These are phyloP conservation scores for Brachynemurus nebulosus DNA, from an alignment of 2,888 invertebrate species.

Conservation along the genomic window DNA sequence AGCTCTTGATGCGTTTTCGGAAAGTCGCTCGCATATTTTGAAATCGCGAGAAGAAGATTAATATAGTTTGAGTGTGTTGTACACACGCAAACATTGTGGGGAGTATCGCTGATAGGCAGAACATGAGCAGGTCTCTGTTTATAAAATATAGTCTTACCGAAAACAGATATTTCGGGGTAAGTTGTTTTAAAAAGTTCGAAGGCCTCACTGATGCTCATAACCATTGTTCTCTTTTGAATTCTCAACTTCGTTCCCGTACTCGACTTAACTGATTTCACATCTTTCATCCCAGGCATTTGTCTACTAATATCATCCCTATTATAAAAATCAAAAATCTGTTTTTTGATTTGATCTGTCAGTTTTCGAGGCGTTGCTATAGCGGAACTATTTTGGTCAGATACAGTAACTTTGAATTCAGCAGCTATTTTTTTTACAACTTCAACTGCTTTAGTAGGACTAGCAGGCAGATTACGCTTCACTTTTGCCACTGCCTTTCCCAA, in stretches of 20 bases:
- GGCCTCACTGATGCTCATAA: conserved; percentile 10
- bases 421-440: conserved; percentile 11
- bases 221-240: conserved; percentile 10
- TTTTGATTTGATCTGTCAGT: conserved; percentile 8
- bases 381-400: conserved; percentile 10
- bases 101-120: conserved; percentile 18
- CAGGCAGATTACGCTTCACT: conserved; percentile 12
- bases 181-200: conserved; percentile 10
- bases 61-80: conserved; percentile 18
- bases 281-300: conserved; percentile 7
- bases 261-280: conserved; percentile 8
- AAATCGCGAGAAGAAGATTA: conserved; percentile 8
- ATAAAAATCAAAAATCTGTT: conserved; percentile 6
- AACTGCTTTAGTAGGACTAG: conserved; percentile 13
- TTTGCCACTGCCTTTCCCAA: conserved; percentile 12
- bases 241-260: conserved; percentile 8
- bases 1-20: conserved; percentile 9
- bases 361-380: conserved; percentile 10
- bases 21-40: conserved; percentile 5
- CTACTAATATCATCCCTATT: conserved; percentile 10
- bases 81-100: conserved; percentile 19
- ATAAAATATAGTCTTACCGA: conserved; percentile 6
- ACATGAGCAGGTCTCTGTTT: conserved; percentile 12
- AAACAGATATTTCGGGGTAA: not conserved
- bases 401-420: no score